Base-by-base conservation (phyloP, 2,113 vertebrate genomes). In the Mastomys natalensis region DNA sequence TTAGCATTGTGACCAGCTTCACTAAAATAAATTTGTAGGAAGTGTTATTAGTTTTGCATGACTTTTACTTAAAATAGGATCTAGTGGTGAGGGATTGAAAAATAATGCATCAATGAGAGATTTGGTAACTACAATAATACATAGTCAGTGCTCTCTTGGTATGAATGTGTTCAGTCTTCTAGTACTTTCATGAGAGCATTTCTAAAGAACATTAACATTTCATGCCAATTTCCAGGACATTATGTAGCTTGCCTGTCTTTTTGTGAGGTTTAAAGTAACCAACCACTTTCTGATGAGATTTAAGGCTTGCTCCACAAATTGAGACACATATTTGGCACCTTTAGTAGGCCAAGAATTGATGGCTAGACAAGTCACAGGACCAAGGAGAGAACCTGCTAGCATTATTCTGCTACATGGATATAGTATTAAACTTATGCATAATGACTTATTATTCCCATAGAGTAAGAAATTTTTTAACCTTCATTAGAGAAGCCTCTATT, bases 201-300 rank as follows among this genome's bases (percentile, higher is more conserved):
- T 89, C 29, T n/a, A 97, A 95, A 93, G 62, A 95, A 22, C 55
- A 93, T 96, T 95, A 98, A 97, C 72, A 93, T 94, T 95, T 93
- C 87, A 77, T 80, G 94, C 70, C 97, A 37, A 91, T 98, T 97
- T 98, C 97, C 97, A 97, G 89, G 87, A 96, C 80, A 95, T 97
- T 85, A 97, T 93, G 87, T 45, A 96, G 89, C 26, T 97, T 98
- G 93, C 89, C 97, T 96, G 93, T 93, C 97, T 97, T 98, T 96
- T 97, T 97, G 64, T 98, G 87, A 88, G 40, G 85, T 74, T 98
- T 90, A 97, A 96, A 95, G 77, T 62, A 84, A 60, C 22, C n/a
- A 84, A 43, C 55, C n/a, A 62, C 3, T 43, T 62, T 84, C 37
- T 62, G 7, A 29, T 84, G 43, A 58, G 55, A 84, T 84, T 17